Conservation (phyloP, 2,797 vertebrate genomes). For the Falco cherrug region DNA sequence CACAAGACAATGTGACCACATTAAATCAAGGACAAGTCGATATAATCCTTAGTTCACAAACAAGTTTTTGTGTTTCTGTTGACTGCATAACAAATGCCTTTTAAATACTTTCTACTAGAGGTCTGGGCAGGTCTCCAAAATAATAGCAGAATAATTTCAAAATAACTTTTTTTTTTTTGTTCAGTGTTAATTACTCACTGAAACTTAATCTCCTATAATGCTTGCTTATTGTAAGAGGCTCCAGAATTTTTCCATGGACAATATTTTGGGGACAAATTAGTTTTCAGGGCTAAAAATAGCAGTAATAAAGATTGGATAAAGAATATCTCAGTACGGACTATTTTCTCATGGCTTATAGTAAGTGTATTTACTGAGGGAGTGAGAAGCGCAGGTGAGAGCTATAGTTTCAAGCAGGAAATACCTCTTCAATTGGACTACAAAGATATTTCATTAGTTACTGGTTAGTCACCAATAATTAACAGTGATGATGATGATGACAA, state of each 20-base stretch:
- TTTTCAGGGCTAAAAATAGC: neutral
- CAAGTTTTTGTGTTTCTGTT: neutral
- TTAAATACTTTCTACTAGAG: neutral
- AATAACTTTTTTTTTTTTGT: neutral
- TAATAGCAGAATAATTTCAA: neutral
- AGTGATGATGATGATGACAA: neutral
- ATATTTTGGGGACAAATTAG: neutral
- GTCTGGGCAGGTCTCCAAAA: neutral
- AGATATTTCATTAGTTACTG: neutral
- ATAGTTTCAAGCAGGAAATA: neutral
- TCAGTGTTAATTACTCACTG: neutral
- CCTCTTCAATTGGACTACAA: neutral
- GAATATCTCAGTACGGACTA: neutral
- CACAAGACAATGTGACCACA: constrained; percentile 2
- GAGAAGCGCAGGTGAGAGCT: neutral
- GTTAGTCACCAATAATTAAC: neutral
- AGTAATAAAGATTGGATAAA: neutral
- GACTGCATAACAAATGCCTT: neutral
- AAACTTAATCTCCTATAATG: neutral
- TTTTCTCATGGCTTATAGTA: neutral
- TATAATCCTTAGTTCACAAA: constrained; percentile 19
- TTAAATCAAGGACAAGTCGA: constrained; percentile 9
- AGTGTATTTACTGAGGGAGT: neutral
- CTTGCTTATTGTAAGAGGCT: neutral
- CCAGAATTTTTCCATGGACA: neutral